Conservation (phyloP, 2,888 invertebrate species). For the Melanargia galathea region DNA sequence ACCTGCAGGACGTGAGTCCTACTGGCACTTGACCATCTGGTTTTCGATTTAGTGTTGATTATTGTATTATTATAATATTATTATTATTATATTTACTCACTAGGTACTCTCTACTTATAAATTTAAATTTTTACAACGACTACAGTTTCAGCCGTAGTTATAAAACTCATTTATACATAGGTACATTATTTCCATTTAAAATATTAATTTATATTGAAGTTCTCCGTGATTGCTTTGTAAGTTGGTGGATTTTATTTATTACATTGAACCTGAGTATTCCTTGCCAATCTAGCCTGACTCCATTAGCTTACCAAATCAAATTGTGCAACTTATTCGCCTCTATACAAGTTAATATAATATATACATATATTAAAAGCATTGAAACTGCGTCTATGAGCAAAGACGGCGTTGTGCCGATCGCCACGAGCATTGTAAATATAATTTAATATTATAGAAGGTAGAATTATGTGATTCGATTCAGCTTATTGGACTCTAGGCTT, state of each 20-base stretch:
- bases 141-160: not conserved
- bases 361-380: too few relatives aligned
- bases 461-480: not conserved
- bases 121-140: not conserved
- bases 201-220: constrained; percentile 1
- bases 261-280: not conserved
- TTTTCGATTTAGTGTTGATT: not conserved
- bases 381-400: not conserved
- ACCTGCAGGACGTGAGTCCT: not conserved
- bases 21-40: not conserved
- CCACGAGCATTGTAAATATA: not conserved
- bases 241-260: not conserved
- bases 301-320: too few relatives aligned
- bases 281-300: not conserved
- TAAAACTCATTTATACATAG: not conserved
- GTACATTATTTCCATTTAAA: not conserved
- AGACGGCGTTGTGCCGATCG: not conserved
- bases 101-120: not conserved
- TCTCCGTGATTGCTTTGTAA: not conserved
- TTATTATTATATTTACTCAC: too few relatives aligned
- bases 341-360: too few relatives aligned
- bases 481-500: not conserved
- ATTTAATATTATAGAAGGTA: not conserved
- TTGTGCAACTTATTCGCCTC: not conserved
- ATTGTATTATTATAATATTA: not conserved